Evolutionary conservation across 2,797 vertebrate species (phyloP).

Genomic region (Myotis vivesi): DNA sequence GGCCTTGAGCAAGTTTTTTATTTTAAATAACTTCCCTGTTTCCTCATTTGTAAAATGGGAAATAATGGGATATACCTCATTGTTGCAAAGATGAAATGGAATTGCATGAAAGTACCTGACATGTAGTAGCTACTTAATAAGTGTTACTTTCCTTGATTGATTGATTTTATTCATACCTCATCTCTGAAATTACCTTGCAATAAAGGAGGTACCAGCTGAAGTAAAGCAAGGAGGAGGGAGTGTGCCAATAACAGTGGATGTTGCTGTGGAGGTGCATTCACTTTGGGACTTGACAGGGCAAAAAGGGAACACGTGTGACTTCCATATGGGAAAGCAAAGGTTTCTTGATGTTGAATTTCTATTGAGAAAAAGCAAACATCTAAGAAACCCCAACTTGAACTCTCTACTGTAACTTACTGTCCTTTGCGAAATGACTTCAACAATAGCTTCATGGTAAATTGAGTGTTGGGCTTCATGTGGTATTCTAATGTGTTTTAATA

Average conservation of each 20-base stretch:
- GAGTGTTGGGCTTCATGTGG: neutral
- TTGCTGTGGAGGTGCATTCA: neutral
- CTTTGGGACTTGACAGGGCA: neutral
- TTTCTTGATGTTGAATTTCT: neutral
- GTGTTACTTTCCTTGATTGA: neutral
- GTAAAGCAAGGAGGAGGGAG: neutral
- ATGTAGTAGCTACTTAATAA: neutral
- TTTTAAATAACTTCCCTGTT: neutral
- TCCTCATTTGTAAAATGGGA: slow-evolving; percentile 14
- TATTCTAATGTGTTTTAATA: neutral
- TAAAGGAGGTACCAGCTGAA: neutral
- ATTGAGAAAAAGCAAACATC: neutral
- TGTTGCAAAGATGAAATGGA: neutral
- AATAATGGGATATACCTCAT: neutral
- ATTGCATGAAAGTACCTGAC: neutral
- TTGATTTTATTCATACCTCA: neutral
- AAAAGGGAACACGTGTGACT: neutral
- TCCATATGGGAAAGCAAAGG: neutral
- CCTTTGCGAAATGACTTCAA: neutral
- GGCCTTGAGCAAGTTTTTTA: neutral
- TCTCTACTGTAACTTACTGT: neutral
- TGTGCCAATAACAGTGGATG: rapidly evolving
- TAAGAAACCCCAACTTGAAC: neutral
- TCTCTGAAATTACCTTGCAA: neutral
- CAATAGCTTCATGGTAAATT: neutral